A percentile compares a stretch with the other conserved stretches of the same genome.
These are phyloP conservation scores for Thaleichthys pacificus DNA, from an alignment of 2,797 vertebrate genomes.

Conservation along the genomic window DNA sequence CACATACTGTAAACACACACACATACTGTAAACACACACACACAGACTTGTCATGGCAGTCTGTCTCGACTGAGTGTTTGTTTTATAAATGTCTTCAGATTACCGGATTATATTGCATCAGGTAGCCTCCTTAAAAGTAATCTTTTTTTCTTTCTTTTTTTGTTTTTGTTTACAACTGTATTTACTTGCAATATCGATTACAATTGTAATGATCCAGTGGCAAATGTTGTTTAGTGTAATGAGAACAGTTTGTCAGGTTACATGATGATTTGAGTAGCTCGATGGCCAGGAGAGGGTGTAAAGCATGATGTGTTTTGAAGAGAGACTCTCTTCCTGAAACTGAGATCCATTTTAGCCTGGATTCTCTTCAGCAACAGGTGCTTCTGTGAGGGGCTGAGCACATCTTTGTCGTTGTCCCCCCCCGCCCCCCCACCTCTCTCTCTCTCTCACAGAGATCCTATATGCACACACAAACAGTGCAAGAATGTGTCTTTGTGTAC, in stretches of 20 bases:
- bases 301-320: conserved; percentile 50
- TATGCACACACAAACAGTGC: conserved; percentile 28
- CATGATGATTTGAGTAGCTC: conserved; percentile 1
- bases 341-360: neutral
- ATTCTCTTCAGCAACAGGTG: conserved; percentile 64
- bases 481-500: conserved; percentile 12
- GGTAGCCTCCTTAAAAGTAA: conserved; percentile 27
- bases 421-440: neutral
- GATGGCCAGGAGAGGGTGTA: neutral
- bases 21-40: too few species aligned
- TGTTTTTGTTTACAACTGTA: conserved; percentile 34
- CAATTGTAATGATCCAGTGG: conserved; percentile 22
- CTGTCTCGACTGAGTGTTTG: conserved; percentile 14
- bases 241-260: conserved; percentile 1
- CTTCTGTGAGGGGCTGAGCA: conserved; percentile 49
- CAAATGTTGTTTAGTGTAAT: conserved; percentile 15
- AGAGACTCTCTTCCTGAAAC: conserved; percentile 52
- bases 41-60: conserved; percentile 35
- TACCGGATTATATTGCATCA: neutral
- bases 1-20: conserved; percentile 23
- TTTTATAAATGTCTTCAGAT: conserved; percentile 22
- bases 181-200: conserved; percentile 54
- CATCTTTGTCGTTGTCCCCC: neutral
- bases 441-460: conserved; percentile 13
- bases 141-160: conserved; percentile 29